Evolutionary conservation across 2,797 vertebrate genomes (phyloP), one percentile per base, ranked within the genome.

Genomic region (Echeneis naucrates): DNA sequence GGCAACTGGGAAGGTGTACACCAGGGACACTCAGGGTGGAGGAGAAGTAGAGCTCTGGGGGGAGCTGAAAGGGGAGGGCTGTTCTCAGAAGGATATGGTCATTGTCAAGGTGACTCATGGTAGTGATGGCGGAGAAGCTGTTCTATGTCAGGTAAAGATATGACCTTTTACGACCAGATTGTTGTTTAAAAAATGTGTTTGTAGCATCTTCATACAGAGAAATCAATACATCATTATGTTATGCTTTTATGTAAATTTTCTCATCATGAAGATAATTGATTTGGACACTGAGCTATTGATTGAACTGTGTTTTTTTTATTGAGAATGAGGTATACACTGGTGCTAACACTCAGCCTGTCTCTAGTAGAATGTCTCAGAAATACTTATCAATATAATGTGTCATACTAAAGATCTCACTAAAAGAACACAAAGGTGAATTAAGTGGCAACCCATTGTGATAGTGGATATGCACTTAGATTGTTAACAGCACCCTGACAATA

Each of bases 111-210:
- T 98, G 55, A 92, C 93, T 0, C 93, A 95, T 0, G 95, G 95
- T 42, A 82, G 84, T 4, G 54, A 81, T 0, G 93, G 95, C 11
- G 98, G 98, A 21, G 96, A 96, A 89, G 97, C 97, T n/a, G 70
- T 99, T 55, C 94, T 99, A 6, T 96, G 93, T 84, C 98, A 99
- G 97, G 98, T 98, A 94, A 50, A 44, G 38, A 48, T 13, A 2
- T 27, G n/a, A 13, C n/a, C 30, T 30, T n/a, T 3, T 30, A 19
- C 52, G 38, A 33, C 12, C 33, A 8, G n/a, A 26, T 9, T 48
- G 21, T 44, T 60, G 24, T 51, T 33, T 26, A 5, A 11, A 50
- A 30, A 48, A 48, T 47, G 7, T 14, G 32, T 52, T 52, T 64
- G n/a, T 57, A 13, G 48, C 45, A 35, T 19, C 11, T 27, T 53